Evolutionary conservation across 2,797 vertebrate genomes (phyloP).

Genomic region (Perodicticus potto): DNA sequence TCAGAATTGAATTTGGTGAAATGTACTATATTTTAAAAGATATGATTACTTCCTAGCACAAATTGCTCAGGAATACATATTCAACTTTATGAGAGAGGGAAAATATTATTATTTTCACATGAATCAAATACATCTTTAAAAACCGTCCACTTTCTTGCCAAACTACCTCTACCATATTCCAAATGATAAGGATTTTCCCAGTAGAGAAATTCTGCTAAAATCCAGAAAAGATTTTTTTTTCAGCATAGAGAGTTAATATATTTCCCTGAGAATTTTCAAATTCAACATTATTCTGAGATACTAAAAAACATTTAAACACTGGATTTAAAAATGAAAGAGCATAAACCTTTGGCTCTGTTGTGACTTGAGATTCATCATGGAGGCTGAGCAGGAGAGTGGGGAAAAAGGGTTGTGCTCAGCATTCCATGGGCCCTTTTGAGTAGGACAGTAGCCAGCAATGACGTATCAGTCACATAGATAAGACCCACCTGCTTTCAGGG

Average conservation of each 20-base stretch:
- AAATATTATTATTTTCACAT: constrained; percentile 46
- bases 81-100: background rate
- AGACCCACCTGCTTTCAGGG: background rate
- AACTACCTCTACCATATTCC: background rate
- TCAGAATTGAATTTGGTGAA: constrained; percentile 31
- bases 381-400: background rate
- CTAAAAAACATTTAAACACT: background rate
- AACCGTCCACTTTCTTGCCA: background rate
- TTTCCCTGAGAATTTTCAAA: background rate
- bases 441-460: background rate
- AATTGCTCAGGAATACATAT: background rate
- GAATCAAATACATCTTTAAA: background rate
- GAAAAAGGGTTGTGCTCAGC: background rate
- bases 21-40: background rate
- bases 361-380: background rate
- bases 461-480: background rate
- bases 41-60: background rate
- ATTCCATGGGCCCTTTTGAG: rapidly evolving
- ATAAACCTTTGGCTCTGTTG: background rate
- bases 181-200: constrained; percentile 33
- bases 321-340: background rate
- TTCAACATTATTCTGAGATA: background rate
- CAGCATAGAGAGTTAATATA: background rate
- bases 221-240: background rate
- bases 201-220: background rate